These are phyloP conservation scores for Hypsopygia costalis DNA, from an alignment of 2,888 invertebrate genomes.

Conservation along the genomic window DNA sequence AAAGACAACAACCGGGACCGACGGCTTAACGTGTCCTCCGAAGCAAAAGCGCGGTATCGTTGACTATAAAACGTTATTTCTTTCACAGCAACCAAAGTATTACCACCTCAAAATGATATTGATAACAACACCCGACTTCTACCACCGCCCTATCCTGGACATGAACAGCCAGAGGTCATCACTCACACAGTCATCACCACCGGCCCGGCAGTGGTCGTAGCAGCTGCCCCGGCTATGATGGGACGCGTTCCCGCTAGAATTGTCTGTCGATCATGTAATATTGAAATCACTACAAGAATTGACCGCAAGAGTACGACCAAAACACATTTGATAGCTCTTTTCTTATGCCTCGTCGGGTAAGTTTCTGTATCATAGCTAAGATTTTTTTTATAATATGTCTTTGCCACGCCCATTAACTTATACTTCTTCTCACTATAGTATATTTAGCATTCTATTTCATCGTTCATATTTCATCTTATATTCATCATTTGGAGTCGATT, in stretches of 20 bases:
- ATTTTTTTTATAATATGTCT: no score
- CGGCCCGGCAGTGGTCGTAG: not conserved
- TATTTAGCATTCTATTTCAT: no score
- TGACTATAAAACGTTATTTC: no score
- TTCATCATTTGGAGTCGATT: no score
- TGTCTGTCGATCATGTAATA: not conserved
- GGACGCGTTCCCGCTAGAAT: not conserved
- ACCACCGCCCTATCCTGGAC: not conserved
- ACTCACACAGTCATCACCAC: not conserved
- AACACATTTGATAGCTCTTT: slow-evolving; percentile 73
- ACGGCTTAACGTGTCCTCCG: no score
- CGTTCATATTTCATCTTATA: no score
- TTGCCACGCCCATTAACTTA: no score
- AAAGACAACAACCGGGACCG: no score
- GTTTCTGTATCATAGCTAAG: slow-evolving; percentile 20
- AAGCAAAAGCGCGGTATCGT: no score
- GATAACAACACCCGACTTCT: not conserved
- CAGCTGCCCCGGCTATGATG: not conserved
- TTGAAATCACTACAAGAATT: slow-evolving; percentile 49
- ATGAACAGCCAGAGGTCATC: not conserved
- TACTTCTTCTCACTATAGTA: no score
- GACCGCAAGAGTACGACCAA: slow-evolving; percentile 57
- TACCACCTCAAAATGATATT: not conserved
- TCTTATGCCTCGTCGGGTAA: slow-evolving; percentile 47
- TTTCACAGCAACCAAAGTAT: no score